These are phyloP conservation scores for Miltochrista miniata DNA, from an alignment of 2,888 invertebrate species.

Conservation along the genomic window DNA sequence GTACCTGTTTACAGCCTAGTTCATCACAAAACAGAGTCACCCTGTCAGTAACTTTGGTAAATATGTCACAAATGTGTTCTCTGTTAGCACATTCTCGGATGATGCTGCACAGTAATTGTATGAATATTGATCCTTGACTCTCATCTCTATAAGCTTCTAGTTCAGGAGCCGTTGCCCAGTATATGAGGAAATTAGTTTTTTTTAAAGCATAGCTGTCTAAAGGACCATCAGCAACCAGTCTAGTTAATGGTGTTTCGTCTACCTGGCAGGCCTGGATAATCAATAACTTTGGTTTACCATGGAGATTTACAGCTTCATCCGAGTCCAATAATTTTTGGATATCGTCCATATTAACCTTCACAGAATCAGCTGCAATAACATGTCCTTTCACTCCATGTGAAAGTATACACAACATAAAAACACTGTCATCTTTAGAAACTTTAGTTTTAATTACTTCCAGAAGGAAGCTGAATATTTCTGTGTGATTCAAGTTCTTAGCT, in stretches of 20 bases:
- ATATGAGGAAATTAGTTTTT: slow-evolving; percentile 68
- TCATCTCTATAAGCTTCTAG: slow-evolving; percentile 68
- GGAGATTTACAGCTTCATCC: slow-evolving; percentile 51
- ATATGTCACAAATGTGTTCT: slow-evolving; percentile 66
- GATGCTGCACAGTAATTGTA: slow-evolving; percentile 61
- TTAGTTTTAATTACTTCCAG: slow-evolving; percentile 52
- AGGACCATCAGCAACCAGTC: slow-evolving; percentile 60
- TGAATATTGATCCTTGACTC: slow-evolving; percentile 66
- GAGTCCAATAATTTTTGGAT: slow-evolving; percentile 68
- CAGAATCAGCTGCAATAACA: slow-evolving; percentile 70
- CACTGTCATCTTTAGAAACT: slow-evolving; percentile 59
- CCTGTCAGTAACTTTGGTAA: slow-evolving; percentile 60
- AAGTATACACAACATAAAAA: slow-evolving; percentile 72
- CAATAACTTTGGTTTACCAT: slow-evolving; percentile 67
- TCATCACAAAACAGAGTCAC: slow-evolving; percentile 53
- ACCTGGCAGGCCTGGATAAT: slow-evolving; percentile 75
- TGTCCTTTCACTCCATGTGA: slow-evolving; percentile 74
- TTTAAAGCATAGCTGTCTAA: slow-evolving; percentile 43
- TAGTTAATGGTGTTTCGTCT: slow-evolving; percentile 41
- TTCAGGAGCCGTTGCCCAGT: slow-evolving; percentile 74
- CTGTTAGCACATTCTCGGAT: slow-evolving; percentile 47
- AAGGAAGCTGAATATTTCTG: slow-evolving; percentile 58
- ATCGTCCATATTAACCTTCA: slow-evolving; percentile 67
- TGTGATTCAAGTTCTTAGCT: slow-evolving; percentile 55
- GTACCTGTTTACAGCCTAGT: slow-evolving; percentile 56